Conservation (phyloP, 92 coral and sea anemone species). For the Porites cylindrica region DNA sequence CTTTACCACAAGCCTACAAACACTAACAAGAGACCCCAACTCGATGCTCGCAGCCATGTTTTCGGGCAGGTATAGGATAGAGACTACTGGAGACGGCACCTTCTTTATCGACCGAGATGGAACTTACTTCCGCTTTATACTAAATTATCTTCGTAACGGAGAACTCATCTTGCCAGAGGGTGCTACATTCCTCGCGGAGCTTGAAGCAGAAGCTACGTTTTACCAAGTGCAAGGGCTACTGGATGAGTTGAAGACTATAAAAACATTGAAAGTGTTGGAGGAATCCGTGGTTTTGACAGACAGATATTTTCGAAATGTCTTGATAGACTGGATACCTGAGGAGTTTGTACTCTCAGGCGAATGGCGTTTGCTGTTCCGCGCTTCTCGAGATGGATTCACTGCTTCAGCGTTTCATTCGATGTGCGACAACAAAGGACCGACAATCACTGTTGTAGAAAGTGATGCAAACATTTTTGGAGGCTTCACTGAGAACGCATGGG, state of each 20-base stretch:
- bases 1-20: too few relatives aligned
- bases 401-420: constrained; percentile 7
- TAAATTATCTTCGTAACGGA: too few relatives aligned
- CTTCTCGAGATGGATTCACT: constrained; percentile 30
- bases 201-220: neutral
- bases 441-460: neutral
- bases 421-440: neutral
- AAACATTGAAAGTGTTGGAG: neutral
- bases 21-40: too few relatives aligned
- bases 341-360: too few relatives aligned
- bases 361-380: too few relatives aligned
- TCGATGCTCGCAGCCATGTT: too few relatives aligned
- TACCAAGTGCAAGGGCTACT: neutral
- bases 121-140: too few relatives aligned
- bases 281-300: neutral
- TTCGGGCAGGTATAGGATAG: too few relatives aligned
- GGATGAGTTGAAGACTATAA: neutral
- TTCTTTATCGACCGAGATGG: too few relatives aligned
- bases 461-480: neutral
- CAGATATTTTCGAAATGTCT: neutral
- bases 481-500: too few relatives aligned
- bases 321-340: neutral
- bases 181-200: neutral
- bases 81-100: too few relatives aligned
- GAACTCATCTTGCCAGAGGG: too few relatives aligned